Base-by-base conservation (phyloP, 2,797 vertebrate genomes). In the Argyrosomus regius region DNA sequence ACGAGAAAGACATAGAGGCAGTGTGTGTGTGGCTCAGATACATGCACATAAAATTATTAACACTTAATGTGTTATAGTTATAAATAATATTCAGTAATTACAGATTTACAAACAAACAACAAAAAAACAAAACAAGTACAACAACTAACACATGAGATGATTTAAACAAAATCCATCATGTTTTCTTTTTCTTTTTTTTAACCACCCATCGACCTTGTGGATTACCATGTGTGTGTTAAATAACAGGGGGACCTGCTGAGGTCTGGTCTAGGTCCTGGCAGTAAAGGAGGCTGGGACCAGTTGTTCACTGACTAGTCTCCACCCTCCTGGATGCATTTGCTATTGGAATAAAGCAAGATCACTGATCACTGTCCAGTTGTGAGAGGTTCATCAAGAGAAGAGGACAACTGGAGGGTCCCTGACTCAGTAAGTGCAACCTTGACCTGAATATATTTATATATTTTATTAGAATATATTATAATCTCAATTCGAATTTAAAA, bases 221-320 rank as follows among this genome's bases (percentile, higher is more conserved):
- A 35, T 8, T 8, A 43, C 20, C 41, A 31, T 71, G n/a, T 48
- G n/a, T 9, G 35, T 35, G 35, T 35, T 35, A 11, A 72, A 11
- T 22, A 48, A 45, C 58, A 56, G 50, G n/a, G 7, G 22, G 60
- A 60, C 28, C 45, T 64, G 49, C 64, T 62, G 63, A 41, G 68
- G 43, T 53, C 43, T 48, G 24, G 58, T 63, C 75, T 84, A 28
- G 0, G 24, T 59, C 46, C 56, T 41, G 24, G 26, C 12, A n/a
- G 26, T 57, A 3, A 81, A 88, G 61, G 68, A 83, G 77, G 72
- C 46, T 77, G 79, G 70, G 45, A 41, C 22, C 52, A 64, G 50
- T 41, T 46, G 14, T 65, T 65, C 26, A 53, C 35, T 69, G 26
- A 28, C 48, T 5, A 14, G 69, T 53, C 83, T 83, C 85, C 88